These are phyloP conservation scores for Cheilinus undulatus DNA, from an alignment of 2,113 vertebrate genomes.

Conservation along the genomic window DNA sequence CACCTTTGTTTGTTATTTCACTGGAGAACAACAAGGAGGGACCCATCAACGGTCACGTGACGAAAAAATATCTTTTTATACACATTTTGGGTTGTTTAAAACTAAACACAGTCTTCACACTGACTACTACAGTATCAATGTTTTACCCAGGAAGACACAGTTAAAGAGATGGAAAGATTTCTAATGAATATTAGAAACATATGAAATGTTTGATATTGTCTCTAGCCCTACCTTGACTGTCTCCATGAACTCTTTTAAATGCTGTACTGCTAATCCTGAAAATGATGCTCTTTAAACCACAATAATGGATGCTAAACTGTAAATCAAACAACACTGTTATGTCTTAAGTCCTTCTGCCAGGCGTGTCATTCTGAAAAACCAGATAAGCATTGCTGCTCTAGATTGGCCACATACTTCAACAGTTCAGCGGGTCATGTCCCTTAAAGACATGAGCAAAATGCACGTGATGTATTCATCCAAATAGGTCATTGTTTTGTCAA, in stretches of 20 bases:
- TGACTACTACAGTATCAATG: too few relatives aligned
- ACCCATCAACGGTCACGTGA: background rate
- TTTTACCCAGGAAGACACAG: too few relatives aligned
- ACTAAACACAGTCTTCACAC: background rate
- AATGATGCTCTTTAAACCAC: background rate
- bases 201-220: too few relatives aligned
- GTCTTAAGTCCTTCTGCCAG: background rate
- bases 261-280: background rate
- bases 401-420: constrained; percentile 24
- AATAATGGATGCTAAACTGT: background rate
- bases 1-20: background rate
- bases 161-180: too few relatives aligned
- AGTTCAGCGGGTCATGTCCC: constrained; percentile 22
- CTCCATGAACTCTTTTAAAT: background rate
- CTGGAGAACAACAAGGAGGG: background rate
- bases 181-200: too few relatives aligned
- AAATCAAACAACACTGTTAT: background rate
- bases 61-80: background rate
- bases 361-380: background rate
- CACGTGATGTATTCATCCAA: constrained; percentile 10
- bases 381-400: constrained; percentile 17
- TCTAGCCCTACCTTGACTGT: background rate
- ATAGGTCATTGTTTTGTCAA: constrained; percentile 30
- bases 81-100: background rate
- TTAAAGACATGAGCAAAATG: constrained; percentile 14